phyloP scores from a whole-genome alignment of 2,113 vertebrate genomes.

The Suricata suricatta region DNA sequence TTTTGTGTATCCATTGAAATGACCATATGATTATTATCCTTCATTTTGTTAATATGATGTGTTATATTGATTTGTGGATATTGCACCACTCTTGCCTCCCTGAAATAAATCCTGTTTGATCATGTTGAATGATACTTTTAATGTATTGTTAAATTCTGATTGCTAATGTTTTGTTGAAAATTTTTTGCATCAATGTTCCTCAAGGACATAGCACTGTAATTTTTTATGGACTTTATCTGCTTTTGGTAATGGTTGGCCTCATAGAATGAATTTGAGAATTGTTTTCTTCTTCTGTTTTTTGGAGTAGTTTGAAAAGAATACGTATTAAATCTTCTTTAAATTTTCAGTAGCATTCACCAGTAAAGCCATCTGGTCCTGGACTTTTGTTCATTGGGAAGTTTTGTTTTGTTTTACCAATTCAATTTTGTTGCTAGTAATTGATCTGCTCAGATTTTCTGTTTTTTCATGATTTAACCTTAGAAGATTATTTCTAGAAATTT shows the following conservation, averaged over 20 bases:
- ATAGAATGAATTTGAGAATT: not conserved
- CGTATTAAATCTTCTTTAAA: not conserved
- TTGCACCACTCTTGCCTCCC: not conserved
- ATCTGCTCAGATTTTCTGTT: not conserved
- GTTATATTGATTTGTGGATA: not conserved
- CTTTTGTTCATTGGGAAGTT: not conserved
- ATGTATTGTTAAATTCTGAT: not conserved
- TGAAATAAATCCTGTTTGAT: not conserved
- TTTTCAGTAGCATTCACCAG: not conserved
- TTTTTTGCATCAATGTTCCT: not conserved
- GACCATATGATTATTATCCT: not conserved
- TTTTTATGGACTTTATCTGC: not conserved
- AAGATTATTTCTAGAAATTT: not conserved
- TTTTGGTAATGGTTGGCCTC: not conserved
- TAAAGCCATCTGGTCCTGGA: not conserved
- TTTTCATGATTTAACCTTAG: not conserved
- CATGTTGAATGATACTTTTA: not conserved
- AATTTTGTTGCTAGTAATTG: not conserved
- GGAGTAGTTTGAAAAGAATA: not conserved
- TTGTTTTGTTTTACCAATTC: not conserved
- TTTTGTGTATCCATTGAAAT: not conserved
- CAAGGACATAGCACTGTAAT: not conserved
- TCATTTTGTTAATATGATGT: not conserved
- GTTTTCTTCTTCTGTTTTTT: not conserved
- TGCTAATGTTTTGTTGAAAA: not conserved